Percentiles rank a stretch among this genome's conserved stretches.
phyloP scores from a whole-genome alignment of 2,113 vertebrate genomes.

The Glaucomys volans region DNA sequence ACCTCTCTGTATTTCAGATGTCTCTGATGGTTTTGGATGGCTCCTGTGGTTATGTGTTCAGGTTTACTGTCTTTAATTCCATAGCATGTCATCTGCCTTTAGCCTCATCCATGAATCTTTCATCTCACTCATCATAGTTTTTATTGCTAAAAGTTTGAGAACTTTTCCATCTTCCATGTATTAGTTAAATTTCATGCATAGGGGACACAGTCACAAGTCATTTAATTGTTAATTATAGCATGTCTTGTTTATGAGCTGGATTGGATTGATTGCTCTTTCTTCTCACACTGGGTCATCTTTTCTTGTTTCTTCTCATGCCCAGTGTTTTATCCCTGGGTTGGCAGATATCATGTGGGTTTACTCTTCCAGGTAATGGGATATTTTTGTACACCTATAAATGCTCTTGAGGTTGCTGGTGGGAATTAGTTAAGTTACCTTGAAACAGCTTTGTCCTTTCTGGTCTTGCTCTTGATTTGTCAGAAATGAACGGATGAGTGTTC shows the following conservation, averaged over 20 bases:
- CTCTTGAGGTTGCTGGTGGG: neutral
- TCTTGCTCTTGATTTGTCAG: neutral
- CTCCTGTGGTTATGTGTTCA: neutral
- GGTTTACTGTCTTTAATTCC: neutral
- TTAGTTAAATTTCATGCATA: too few species aligned
- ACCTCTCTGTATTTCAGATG: accelerated
- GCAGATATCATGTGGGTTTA: too few species aligned
- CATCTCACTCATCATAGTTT: neutral
- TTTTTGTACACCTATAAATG: too few species aligned
- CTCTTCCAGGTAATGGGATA: neutral
- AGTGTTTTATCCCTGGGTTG: neutral
- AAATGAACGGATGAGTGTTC: too few species aligned
- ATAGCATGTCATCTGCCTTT: too few species aligned
- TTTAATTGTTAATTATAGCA: neutral
- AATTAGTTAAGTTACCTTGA: neutral
- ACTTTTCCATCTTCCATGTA: too few species aligned
- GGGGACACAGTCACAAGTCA: too few species aligned
- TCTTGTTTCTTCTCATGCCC: neutral
- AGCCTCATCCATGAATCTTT: neutral
- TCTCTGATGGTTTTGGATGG: neutral
- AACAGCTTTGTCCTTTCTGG: neutral
- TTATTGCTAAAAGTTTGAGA: neutral
- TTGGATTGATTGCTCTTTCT: neutral
- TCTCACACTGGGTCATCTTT: accelerated
- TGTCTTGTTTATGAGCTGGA: neutral